These are phyloP conservation scores for Ahaetulla prasina DNA, from an alignment of 2,113 vertebrate genomes.

Conservation along the genomic window DNA sequence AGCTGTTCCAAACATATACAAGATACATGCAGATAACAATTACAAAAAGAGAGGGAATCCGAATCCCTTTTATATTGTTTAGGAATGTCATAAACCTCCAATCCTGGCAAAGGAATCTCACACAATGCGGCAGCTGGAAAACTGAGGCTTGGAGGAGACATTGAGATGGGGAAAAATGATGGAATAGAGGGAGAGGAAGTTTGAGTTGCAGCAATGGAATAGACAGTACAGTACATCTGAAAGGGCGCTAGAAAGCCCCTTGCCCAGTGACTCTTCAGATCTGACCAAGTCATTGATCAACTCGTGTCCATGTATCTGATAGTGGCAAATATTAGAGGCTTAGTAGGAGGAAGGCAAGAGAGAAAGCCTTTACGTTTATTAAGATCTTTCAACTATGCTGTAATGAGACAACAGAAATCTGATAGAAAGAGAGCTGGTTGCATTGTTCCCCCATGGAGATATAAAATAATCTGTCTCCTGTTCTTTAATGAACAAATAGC, in stretches of 20 bases:
- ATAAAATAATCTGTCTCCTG: not conserved
- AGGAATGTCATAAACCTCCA: no score
- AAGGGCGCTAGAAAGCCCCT: not conserved
- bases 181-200: not conserved
- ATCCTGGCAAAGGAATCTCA: not conserved
- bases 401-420: not conserved
- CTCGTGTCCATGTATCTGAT: not conserved
- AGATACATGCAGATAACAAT: no score
- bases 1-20: no score
- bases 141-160: not conserved
- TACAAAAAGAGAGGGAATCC: no score
- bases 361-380: not conserved
- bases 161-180: not conserved
- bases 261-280: not conserved
- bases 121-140: not conserved
- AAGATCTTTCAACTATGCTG: not conserved
- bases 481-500: not conserved
- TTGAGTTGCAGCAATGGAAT: not conserved
- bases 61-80: no score
- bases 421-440: not conserved
- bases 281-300: not conserved
- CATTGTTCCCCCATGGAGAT: accelerated
- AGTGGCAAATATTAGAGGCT: not conserved
- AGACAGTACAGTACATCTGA: not conserved
- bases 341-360: not conserved